Conservation (phyloP, 2,888 invertebrate genomes). For the Caenorhabditis wallacei region DNA sequence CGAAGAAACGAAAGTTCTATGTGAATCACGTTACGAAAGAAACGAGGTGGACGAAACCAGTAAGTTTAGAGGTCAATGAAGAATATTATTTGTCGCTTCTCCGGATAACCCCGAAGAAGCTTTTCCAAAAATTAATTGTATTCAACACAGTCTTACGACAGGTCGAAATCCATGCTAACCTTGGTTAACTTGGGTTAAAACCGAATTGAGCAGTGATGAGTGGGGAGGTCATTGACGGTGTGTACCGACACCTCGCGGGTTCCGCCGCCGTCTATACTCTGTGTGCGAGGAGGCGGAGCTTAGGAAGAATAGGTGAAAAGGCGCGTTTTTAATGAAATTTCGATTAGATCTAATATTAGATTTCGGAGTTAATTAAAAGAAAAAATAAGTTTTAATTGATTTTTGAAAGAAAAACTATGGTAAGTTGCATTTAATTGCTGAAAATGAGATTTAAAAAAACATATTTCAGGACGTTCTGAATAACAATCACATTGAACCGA, state of each 20-base stretch:
- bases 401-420: too few relatives aligned
- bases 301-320: too few relatives aligned
- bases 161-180: neutral
- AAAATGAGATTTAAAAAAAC: neutral
- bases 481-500: conserved; percentile 32
- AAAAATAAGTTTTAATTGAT: too few relatives aligned
- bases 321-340: too few relatives aligned
- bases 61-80: too few relatives aligned
- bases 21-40: conserved; percentile 97
- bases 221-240: too few relatives aligned
- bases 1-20: conserved; percentile 96
- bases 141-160: neutral
- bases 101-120: neutral
- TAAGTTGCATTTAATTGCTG: neutral
- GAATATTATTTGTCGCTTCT: too few relatives aligned
- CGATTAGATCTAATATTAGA: too few relatives aligned
- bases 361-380: too few relatives aligned
- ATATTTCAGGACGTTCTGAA: conserved; percentile 60
- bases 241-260: too few relatives aligned
- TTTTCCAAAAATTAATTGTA: neutral
- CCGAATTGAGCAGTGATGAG: neutral
- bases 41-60: conserved; percentile 93
- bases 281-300: too few relatives aligned
- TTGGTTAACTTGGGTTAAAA: neutral
- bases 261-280: too few relatives aligned